Percentiles rank a stretch among this genome's conserved stretches.
phyloP scores from a whole-genome alignment of 2,113 vertebrate genomes.

The Peucedramus taeniatus region DNA sequence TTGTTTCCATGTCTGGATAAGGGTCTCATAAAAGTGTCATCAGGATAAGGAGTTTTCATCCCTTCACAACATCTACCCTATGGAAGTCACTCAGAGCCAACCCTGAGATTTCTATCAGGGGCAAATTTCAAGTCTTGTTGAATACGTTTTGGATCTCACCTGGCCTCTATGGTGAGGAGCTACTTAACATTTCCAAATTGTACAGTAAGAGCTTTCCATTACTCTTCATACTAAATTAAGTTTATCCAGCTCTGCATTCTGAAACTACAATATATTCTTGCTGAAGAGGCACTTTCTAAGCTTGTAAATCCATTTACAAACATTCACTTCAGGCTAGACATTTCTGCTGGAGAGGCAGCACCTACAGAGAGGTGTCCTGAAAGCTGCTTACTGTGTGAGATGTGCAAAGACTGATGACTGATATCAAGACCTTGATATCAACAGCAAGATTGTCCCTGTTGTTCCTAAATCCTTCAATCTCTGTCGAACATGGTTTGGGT shows the following conservation, averaged over 20 bases:
- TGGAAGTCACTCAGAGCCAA: background rate
- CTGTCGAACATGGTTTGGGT: rapidly evolving
- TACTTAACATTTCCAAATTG: background rate
- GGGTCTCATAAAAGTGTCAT: background rate
- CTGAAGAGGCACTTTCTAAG: background rate
- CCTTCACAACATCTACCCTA: background rate
- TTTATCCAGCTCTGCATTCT: background rate
- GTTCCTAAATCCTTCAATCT: background rate
- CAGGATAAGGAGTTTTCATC: background rate
- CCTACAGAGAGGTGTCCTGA: background rate
- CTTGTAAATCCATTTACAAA: background rate
- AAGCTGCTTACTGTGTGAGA: background rate
- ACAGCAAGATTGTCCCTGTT: background rate
- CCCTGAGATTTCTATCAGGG: background rate
- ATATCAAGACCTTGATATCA: background rate
- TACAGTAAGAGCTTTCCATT: background rate
- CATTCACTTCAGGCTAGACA: background rate
- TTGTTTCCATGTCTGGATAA: background rate
- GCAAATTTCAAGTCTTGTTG: background rate
- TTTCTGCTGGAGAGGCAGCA: background rate
- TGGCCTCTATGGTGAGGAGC: background rate
- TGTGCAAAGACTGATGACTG: background rate
- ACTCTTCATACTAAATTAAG: background rate
- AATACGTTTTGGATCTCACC: background rate
- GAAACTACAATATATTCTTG: background rate